phyloP scores from a whole-genome alignment of 2,888 invertebrate species.

The Synergus laeviventris region DNA sequence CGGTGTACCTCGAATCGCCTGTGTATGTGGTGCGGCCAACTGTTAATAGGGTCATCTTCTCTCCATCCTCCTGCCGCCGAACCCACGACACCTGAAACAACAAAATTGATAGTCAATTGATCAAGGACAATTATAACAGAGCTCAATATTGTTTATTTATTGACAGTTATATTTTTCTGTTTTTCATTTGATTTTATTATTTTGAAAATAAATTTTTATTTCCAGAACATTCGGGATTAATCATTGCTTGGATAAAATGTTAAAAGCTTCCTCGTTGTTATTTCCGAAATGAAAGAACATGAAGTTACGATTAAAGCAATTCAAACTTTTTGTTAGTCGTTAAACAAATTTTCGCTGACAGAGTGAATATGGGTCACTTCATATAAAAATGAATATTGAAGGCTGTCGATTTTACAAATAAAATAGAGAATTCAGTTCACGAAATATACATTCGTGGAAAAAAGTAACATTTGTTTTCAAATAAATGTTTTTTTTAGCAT shows the following conservation, averaged over 20 bases:
- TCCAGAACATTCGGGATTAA: background rate
- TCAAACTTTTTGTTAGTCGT: too few relatives aligned
- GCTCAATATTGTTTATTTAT: background rate
- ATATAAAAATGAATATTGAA: background rate
- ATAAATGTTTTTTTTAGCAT: too few relatives aligned
- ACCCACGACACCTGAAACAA: constrained; percentile 83
- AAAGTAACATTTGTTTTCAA: too few relatives aligned
- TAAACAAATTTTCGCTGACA: too few relatives aligned
- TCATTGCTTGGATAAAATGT: background rate
- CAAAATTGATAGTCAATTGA: constrained; percentile 4
- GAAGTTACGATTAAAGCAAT: background rate
- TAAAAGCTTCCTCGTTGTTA: background rate
- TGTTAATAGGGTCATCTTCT: constrained; percentile 82
- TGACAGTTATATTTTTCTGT: background rate
- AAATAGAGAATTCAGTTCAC: too few relatives aligned
- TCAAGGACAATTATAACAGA: background rate
- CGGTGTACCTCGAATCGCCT: constrained; percentile 79
- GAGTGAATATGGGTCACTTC: background rate
- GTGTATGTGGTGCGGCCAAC: constrained; percentile 83
- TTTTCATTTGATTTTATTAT: background rate
- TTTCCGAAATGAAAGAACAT: background rate
- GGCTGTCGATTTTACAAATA: background rate
- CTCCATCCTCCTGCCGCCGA: constrained; percentile 80
- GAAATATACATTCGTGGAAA: too few relatives aligned
- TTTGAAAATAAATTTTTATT: background rate